These are phyloP conservation scores for Doryteuthis pealeii DNA, from an alignment of 1,140 invertebrate genomes.

Conservation along the genomic window DNA sequence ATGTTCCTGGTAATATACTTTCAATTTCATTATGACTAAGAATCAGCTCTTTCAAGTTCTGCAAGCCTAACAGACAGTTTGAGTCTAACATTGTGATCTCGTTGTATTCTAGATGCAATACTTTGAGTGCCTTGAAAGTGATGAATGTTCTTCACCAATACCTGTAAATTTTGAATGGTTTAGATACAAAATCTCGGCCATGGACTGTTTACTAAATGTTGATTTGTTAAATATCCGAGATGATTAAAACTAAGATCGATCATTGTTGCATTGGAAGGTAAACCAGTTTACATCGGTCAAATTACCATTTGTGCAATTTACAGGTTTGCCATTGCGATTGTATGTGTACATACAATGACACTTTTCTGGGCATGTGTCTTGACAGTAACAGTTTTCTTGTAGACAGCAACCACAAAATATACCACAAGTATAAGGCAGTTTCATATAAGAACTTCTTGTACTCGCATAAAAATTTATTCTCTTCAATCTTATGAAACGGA, in stretches of 20 bases:
- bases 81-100: conserved; percentile 19
- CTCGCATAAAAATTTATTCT: conserved; percentile 32
- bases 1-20: conserved; percentile 27
- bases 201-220: conserved; percentile 26
- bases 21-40: conserved; percentile 36
- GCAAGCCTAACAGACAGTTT: conserved; percentile 27
- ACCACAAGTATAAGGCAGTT: neutral
- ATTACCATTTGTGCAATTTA: conserved; percentile 28
- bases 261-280: conserved; percentile 28
- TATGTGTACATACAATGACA: conserved; percentile 30
- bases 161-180: conserved; percentile 36
- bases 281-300: conserved; percentile 11
- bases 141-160: conserved; percentile 34
- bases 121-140: conserved; percentile 25
- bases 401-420: neutral
- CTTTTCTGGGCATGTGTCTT: conserved; percentile 26
- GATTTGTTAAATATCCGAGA: conserved; percentile 20
- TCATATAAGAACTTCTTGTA: conserved; percentile 24
- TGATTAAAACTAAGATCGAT: conserved; percentile 40
- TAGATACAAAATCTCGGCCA: conserved; percentile 26
- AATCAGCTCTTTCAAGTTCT: conserved; percentile 29
- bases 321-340: conserved; percentile 24
- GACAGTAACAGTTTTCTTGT: conserved; percentile 28
- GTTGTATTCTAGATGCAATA: conserved; percentile 37
- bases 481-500: conserved; percentile 14